These are phyloP conservation scores for Frankliniella fusca DNA, from an alignment of 2,888 invertebrate genomes.

Conservation along the genomic window DNA sequence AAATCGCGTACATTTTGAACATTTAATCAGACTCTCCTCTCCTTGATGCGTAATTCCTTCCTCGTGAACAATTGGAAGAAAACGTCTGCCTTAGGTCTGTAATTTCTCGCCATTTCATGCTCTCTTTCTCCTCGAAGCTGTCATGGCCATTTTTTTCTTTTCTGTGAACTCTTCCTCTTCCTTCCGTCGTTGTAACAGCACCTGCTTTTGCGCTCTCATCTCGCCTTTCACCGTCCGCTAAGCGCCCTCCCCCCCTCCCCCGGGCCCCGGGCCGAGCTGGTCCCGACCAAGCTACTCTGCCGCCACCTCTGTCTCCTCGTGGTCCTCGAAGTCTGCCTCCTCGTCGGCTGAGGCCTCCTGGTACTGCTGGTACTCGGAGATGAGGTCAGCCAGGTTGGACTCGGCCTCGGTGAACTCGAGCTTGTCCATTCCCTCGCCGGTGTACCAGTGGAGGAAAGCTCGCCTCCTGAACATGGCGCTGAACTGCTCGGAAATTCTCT, in stretches of 20 bases:
- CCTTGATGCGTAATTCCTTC: background rate
- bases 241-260: too few species aligned
- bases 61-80: background rate
- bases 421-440: conserved; percentile 75
- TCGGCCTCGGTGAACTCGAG: conserved; percentile 70
- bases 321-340: conserved; percentile 54
- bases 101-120: background rate
- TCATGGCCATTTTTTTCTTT: background rate
- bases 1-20: too few species aligned
- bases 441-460: conserved; percentile 98
- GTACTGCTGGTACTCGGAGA: conserved; percentile 73
- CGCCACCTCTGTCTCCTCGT: conserved; percentile 52
- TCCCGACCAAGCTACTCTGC: conserved; percentile 44
- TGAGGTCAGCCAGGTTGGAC: conserved; percentile 67
- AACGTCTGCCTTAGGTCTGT: background rate
- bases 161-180: background rate
- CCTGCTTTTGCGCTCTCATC: too few species aligned
- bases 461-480: conserved; percentile 87
- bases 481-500: conserved; percentile 77
- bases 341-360: conserved; percentile 58
- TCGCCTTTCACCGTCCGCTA: too few species aligned
- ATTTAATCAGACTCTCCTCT: background rate
- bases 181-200: background rate
- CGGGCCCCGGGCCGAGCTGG: too few species aligned
- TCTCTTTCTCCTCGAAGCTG: too few species aligned